Base-by-base conservation (phyloP, 2,113 vertebrate species). In the Xenopus borealis region DNA sequence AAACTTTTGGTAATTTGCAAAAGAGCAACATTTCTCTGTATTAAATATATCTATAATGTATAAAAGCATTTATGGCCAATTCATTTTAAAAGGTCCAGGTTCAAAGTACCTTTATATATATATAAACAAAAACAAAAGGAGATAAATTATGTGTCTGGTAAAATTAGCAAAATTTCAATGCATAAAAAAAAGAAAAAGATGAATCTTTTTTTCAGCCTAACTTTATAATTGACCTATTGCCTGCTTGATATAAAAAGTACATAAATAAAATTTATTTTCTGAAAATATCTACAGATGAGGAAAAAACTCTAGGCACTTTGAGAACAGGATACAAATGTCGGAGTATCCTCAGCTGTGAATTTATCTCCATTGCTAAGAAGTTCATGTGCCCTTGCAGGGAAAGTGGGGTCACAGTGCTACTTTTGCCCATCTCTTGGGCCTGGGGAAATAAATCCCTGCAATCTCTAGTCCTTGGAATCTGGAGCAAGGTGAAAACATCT, bases 21-120 rank as follows among this genome's bases (percentile, higher is more conserved):
- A 69, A 70, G 59, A 76, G 59, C 58, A 76, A 47, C 44, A 50
- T 50, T 76, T 52, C 66, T 76, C 74, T 76, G 74, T 64, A 64
- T 76, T 76, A 76, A 76, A 76, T 76, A 76, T 70, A 76, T 70
- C 61, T 76, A 69, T 76, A 76, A 30, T 64, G 74, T 76, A 76
- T 76, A 76, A 76, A 76, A 76, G 66, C 50, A 53, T 70, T 69
- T 72, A 72, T 46, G 45, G 57, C 66, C 9, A 11, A 45, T 65
- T 57, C 40, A 63, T 44, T 76, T 70, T 55, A 1, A 16, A 55
- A 55, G 12, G 58, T 66, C 53, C 45, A 33, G 70, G 61, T 63
- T 61, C 67, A 69, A 61, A 16, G 57, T 62, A 69, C n/a, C 46
- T 67, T 47, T 64, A 62, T 40, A 40, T 40, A 40, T 40, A 40